Percentiles rank a stretch among this genome's conserved stretches.
Evolutionary conservation across 2,113 vertebrate species (phyloP).

Genomic region (Uria aalge): DNA sequence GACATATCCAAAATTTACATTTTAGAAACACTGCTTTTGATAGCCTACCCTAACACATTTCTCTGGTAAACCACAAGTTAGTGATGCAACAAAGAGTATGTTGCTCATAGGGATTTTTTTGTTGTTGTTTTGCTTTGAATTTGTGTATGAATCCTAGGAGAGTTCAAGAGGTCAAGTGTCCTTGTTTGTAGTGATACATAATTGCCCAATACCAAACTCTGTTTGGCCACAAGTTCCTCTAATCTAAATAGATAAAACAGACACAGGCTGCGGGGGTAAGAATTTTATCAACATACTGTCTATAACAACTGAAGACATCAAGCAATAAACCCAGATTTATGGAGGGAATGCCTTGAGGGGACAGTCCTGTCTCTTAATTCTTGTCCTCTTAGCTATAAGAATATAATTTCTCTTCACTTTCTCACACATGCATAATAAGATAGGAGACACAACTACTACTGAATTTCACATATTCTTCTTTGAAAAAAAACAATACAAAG

Average conservation of each 20-base stretch:
- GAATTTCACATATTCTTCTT: neutral
- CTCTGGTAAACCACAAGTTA: neutral
- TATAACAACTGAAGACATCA: neutral
- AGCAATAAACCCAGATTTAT: neutral
- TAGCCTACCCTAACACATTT: neutral
- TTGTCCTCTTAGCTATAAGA: neutral
- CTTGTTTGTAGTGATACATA: neutral
- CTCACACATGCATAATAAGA: neutral
- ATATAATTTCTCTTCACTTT: neutral
- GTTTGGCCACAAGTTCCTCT: neutral
- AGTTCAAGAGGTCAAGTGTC: neutral
- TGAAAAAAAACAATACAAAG: neutral
- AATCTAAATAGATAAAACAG: neutral
- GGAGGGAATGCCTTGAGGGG: rapidly evolving
- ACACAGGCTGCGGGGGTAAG: neutral
- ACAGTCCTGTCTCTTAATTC: neutral
- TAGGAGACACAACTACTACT: neutral
- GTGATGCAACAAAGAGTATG: neutral
- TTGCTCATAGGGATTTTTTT: neutral
- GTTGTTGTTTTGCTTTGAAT: neutral
- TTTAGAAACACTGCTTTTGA: neutral
- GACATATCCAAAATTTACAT: neutral
- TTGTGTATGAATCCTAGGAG: neutral
- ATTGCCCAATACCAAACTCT: neutral
- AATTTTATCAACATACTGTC: neutral